Conservation (phyloP, 2,888 invertebrate species). For the Disparrhopalites patrizii region DNA sequence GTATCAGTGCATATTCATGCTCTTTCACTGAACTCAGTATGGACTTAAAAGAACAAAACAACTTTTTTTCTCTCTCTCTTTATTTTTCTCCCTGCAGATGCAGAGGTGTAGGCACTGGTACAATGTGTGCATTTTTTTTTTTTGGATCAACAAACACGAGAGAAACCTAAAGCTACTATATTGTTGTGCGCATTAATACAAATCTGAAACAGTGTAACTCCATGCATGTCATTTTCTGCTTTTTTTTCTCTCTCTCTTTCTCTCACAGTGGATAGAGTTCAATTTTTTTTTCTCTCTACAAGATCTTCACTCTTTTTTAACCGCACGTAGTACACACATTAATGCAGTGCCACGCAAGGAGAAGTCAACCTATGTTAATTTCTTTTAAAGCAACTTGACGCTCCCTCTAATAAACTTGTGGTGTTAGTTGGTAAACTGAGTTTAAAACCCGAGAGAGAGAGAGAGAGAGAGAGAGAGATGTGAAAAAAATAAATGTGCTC, state of each 20-base stretch:
- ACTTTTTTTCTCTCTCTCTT: neutral
- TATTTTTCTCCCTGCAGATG: neutral
- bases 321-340: neutral
- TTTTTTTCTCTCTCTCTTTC: neutral
- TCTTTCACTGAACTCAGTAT: too few species aligned
- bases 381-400: neutral
- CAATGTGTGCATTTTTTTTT: too few species aligned
- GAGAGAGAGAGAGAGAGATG: too few species aligned
- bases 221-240: too few species aligned
- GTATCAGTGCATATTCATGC: too few species aligned
- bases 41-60: too few species aligned
- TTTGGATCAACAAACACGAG: too few species aligned
- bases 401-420: too few species aligned
- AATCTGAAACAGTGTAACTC: too few species aligned
- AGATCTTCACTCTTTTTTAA: neutral
- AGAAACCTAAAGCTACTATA: too few species aligned
- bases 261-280: neutral
- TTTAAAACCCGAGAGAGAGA: conserved; percentile 3
- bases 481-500: neutral
- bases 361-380: neutral
- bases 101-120: too few species aligned
- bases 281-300: neutral
- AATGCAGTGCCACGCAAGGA: neutral
- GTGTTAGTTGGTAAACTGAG: conserved; percentile 1
- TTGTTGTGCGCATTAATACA: too few species aligned